A percentile compares a stretch with the other conserved stretches of the same genome.
These are phyloP conservation scores for Myrmecobius fasciatus DNA, from an alignment of 2,113 vertebrate species.

Conservation along the genomic window DNA sequence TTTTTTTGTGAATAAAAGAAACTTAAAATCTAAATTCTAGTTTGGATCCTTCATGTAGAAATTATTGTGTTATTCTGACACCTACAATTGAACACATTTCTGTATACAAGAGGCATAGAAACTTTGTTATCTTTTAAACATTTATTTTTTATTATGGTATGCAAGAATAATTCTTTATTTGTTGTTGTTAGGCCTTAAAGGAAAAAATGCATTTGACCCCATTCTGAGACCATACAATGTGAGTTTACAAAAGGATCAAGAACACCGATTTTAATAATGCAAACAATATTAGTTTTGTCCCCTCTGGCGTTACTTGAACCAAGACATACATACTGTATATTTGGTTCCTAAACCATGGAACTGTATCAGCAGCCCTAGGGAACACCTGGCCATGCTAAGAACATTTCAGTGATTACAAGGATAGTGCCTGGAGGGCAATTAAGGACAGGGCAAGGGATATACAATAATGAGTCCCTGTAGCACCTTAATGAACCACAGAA, in stretches of 20 bases:
- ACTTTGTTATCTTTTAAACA: constrained; percentile 38
- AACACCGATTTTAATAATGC: constrained; percentile 81
- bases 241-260: constrained; percentile 76
- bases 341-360: constrained; percentile 74
- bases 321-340: constrained; percentile 75
- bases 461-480: constrained; percentile 87
- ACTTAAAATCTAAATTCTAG: constrained; percentile 55
- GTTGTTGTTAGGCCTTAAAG: constrained; percentile 53
- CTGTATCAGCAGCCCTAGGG: constrained; percentile 71
- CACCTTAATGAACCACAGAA: constrained; percentile 86
- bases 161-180: constrained; percentile 36
- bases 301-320: constrained; percentile 57
- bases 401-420: constrained; percentile 78
- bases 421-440: constrained; percentile 90
- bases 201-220: constrained; percentile 78
- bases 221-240: constrained; percentile 53
- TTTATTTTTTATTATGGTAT: constrained; percentile 56
- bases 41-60: constrained; percentile 66
- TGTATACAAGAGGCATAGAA: constrained; percentile 19
- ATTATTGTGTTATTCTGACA: constrained; percentile 57
- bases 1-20: constrained; percentile 69
- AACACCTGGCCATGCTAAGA: constrained; percentile 81
- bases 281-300: constrained; percentile 75
- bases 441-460: constrained; percentile 87
- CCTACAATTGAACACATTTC: constrained; percentile 32